Evolutionary conservation across 1,140 invertebrate genomes (phyloP).

Genomic region (Orussus abietinus): DNA sequence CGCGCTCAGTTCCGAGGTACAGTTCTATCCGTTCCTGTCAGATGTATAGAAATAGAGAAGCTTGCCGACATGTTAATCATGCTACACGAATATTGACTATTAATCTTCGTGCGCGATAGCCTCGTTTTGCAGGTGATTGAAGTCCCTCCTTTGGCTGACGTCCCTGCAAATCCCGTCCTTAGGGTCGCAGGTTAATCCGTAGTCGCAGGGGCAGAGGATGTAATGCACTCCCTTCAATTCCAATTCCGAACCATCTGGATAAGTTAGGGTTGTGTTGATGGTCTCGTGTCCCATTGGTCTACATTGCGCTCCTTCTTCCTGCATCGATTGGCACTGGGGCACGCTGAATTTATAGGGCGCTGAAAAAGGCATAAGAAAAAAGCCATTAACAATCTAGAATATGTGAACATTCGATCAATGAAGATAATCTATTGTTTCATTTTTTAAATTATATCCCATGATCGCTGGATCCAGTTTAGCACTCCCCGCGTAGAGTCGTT

Average conservation of each 20-base stretch:
- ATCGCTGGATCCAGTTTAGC: constrained; percentile 11
- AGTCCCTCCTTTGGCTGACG: not conserved
- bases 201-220: constrained; percentile 31
- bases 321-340: constrained; percentile 24
- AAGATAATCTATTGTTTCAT: too few species aligned
- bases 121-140: not conserved
- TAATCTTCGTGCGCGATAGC: not conserved
- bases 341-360: constrained; percentile 23
- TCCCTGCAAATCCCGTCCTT: constrained; percentile 16
- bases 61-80: too few species aligned
- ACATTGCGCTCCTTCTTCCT: constrained; percentile 22
- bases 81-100: too few species aligned
- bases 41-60: too few species aligned
- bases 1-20: too few species aligned
- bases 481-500: constrained; percentile 11
- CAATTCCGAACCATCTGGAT: constrained; percentile 25
- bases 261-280: constrained; percentile 20
- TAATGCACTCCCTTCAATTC: constrained; percentile 24
- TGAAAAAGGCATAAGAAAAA: constrained; percentile 9
- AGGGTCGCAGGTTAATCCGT: constrained; percentile 24
- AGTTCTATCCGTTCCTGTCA: too few species aligned
- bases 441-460: too few species aligned
- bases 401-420: too few species aligned
- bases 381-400: constrained; percentile 12
- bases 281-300: constrained; percentile 13